Base-by-base conservation (phyloP, 1,140 invertebrate genomes). In the Drosophila sproati region DNA sequence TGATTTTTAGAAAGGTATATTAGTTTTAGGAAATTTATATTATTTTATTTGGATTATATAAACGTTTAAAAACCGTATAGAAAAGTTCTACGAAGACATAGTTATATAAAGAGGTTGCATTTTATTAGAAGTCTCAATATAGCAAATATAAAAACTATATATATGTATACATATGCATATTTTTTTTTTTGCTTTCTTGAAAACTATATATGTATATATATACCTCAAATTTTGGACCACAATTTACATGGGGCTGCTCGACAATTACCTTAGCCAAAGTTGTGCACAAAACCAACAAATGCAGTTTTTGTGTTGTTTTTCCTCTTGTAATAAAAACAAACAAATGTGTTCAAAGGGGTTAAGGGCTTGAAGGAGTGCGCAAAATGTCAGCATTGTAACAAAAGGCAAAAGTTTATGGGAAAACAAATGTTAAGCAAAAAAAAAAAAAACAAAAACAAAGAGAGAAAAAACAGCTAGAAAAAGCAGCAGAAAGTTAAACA, bases 241-340 rank as follows among this genome's bases (percentile, higher is more conserved):
- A 4, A 28, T 43, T 45, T 63, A 57, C 51, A 50, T 47, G 52
- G 72, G 39, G 10, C 34, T 4, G 56, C 76, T 83, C 39, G 66
- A 73, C 69, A 80, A 88, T 83, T 77, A 82, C 85, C 79, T 82
- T 51, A 51, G 59, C 48, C 57, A 81, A 85, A 80, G 75, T 85
- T 85, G 32, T 29, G 12, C 43, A 61, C 37, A 83, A 82, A 43
- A 67, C 63, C 62, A 80, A 80, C 79, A 82, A 78, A 77, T 57
- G 74, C 55, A 52, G 39, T 41, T 37, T 63, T 31, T n/a, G 41
- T 31, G 31, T 70, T 59, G 48, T 73, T 12, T 12, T 12, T 20
- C 20, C 20, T 20, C 20, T 20, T 20, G 60, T 54, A 79, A 63
- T 20, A 20, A 20, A 20, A 20, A 20, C 20, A 20, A 77, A 78